These are phyloP conservation scores for Brevimyrus niger DNA, from an alignment of 2,113 vertebrate species.

Conservation along the genomic window DNA sequence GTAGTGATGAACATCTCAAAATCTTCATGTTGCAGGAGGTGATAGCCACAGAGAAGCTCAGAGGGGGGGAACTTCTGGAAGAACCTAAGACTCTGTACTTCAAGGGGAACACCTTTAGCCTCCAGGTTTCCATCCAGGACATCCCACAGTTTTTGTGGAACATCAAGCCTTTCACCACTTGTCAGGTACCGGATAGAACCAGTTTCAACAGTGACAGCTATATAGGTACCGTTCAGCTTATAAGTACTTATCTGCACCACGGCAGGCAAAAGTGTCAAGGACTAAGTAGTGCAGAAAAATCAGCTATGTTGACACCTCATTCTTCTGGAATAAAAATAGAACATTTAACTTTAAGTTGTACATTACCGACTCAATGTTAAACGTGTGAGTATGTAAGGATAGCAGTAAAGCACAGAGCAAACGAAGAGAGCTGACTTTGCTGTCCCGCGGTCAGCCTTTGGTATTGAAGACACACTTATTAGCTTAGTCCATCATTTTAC, in stretches of 20 bases:
- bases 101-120: slow-evolving; percentile 77
- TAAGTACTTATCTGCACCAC: neutral
- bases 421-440: neutral
- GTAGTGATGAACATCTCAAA: neutral
- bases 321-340: neutral
- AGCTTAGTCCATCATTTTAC: neutral
- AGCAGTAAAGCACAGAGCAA: neutral
- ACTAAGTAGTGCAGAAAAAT: neutral
- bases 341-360: neutral
- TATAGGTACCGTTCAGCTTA: neutral
- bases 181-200: slow-evolving; percentile 69
- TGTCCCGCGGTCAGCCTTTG: neutral
- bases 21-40: slow-evolving; percentile 42
- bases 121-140: slow-evolving; percentile 89
- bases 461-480: neutral
- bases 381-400: neutral
- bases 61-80: slow-evolving; percentile 81
- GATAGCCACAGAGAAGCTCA: slow-evolving; percentile 67
- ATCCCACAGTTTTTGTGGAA: slow-evolving; percentile 88
- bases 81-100: slow-evolving; percentile 84
- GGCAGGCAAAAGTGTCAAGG: neutral
- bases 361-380: neutral
- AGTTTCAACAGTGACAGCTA: neutral
- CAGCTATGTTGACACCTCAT: neutral
- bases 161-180: slow-evolving; percentile 91